Evolutionary conservation across 2,113 vertebrate genomes (phyloP).

Genomic region (Capricornis sumatraensis): DNA sequence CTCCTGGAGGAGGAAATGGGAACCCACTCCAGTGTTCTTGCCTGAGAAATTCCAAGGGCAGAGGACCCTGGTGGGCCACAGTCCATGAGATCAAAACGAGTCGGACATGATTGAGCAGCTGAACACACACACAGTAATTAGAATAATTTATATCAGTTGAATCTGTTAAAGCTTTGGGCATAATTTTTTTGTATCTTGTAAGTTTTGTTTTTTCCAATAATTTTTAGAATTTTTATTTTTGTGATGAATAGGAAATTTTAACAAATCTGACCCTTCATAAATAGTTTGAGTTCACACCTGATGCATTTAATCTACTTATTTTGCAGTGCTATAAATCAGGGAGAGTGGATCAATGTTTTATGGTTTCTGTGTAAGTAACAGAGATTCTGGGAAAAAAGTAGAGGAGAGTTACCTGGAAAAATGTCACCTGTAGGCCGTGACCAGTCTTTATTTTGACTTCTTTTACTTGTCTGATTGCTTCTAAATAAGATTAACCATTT

Average conservation of each 20-base stretch:
- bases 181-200: background rate
- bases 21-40: background rate
- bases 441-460: background rate
- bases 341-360: background rate
- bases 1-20: background rate
- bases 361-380: background rate
- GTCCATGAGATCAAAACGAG: background rate
- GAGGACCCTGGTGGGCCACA: background rate
- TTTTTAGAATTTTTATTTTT: constrained; percentile 3
- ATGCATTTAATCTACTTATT: background rate
- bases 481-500: background rate
- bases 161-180: background rate
- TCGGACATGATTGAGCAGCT: background rate
- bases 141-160: background rate
- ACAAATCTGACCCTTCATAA: background rate
- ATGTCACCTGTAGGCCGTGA: background rate
- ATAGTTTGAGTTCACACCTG: background rate
- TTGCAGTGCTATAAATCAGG: background rate
- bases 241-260: background rate
- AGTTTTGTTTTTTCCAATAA: background rate
- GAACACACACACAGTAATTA: background rate
- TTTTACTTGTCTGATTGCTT: background rate
- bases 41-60: background rate
- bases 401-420: background rate
- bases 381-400: background rate